A percentile compares a stretch with the other conserved stretches of the same genome.
Conservation (phyloP, 2,888 invertebrate genomes). For the Morinoia aosen region DNA sequence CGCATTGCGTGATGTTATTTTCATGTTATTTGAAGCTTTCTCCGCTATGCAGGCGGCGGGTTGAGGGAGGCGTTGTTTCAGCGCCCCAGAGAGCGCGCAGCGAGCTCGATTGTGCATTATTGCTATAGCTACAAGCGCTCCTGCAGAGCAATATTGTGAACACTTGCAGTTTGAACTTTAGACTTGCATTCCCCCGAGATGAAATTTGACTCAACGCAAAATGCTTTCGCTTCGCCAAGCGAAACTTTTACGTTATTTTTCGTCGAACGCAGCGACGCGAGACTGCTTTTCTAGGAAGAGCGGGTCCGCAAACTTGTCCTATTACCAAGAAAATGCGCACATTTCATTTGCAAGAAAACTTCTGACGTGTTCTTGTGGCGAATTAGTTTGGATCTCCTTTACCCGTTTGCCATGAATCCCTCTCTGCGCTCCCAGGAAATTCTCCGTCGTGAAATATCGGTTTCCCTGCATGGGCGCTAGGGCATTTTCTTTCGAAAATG, state of each 20-base stretch:
- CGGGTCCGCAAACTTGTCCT: slow-evolving; percentile 1
- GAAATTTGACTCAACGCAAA: background rate
- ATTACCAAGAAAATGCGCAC: slow-evolving; percentile 38
- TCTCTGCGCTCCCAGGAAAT: background rate
- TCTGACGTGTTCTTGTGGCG: background rate
- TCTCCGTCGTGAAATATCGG: background rate
- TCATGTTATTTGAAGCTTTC: background rate
- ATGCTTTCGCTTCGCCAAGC: background rate
- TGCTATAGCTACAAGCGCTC: slow-evolving; percentile 20
- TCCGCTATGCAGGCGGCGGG: background rate
- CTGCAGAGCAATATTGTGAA: slow-evolving; percentile 4
- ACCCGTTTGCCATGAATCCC: background rate
- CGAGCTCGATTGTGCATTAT: background rate
- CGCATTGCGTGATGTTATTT: background rate
- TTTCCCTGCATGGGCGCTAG: background rate
- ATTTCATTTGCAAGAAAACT: slow-evolving; percentile 31
- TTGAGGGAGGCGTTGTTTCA: background rate
- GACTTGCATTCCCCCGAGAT: background rate
- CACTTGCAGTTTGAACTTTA: slow-evolving; percentile 13
- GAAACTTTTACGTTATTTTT: background rate
- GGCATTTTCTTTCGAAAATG: background rate
- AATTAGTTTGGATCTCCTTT: slow-evolving; percentile 2
- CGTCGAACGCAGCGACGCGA: background rate
- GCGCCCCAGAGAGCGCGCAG: background rate
- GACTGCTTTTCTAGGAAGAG: background rate